phyloP scores from a whole-genome alignment of 2,797 vertebrate genomes.

The Etheostoma nigrum region DNA sequence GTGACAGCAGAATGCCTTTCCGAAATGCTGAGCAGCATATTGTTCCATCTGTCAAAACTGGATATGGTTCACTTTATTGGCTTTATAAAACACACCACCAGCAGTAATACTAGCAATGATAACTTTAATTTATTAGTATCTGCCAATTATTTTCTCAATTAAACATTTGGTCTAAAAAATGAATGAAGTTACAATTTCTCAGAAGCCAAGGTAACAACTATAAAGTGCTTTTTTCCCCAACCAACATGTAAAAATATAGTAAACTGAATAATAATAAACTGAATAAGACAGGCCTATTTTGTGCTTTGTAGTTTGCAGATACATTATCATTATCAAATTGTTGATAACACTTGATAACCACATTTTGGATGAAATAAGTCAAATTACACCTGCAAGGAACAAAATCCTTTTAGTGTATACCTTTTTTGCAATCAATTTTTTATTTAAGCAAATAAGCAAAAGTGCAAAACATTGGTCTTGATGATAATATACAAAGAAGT shows the following conservation, averaged over 20 bases:
- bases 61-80: neutral
- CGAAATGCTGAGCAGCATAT: conserved; percentile 7
- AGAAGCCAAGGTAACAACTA: neutral
- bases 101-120: neutral
- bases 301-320: neutral
- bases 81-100: neutral
- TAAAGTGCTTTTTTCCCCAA: neutral
- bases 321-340: too few species aligned
- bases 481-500: too few species aligned
- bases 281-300: neutral
- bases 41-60: conserved; percentile 17
- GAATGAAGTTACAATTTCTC: neutral
- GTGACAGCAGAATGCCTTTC: conserved; percentile 4
- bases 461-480: too few species aligned
- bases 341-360: neutral
- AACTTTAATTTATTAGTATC: neutral
- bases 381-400: neutral
- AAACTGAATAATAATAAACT: neutral
- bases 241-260: neutral
- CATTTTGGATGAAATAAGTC: neutral
- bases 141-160: neutral
- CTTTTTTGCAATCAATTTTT: neutral
- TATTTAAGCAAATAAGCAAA: too few species aligned
- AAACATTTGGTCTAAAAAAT: neutral
- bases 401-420: neutral